Evolutionary conservation across 2,797 vertebrate species (phyloP), one percentile per base, ranked within the genome.

Genomic region (Spondyliosoma cantharus): DNA sequence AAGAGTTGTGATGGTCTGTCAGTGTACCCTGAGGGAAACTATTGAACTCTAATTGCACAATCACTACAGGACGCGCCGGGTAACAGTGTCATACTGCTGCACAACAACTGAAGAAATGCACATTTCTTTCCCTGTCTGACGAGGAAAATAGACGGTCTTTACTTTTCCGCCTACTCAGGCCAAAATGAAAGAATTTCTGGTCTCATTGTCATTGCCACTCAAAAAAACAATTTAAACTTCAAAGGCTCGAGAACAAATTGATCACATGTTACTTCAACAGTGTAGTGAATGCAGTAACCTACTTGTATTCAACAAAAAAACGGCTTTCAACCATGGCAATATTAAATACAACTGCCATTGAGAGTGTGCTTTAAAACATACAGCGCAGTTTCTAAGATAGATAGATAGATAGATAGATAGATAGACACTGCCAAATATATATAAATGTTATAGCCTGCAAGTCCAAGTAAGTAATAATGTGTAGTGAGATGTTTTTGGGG

Each of bases 181-280:
- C n/a, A 53, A 72, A 80, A 69, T 79, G 37, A 84, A 80, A 83
- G 42, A 57, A 75, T 63, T n/a, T 56, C 57, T 68, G 27, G 14
- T 79, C 27, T 82, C 75, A 80, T 69, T 87, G 53, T 80, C 37
- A 64, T 9, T 66, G 63, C 19, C 65, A 76, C 74, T 81, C 63
- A 66, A 61, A 83, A 80, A 82, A 77, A 68, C 67, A 46, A 84
- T 71, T 82, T 83, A 67, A 72, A 81, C 81, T 80, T 78, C 81
- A 92, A 89, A 87, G 82, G 29, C 50, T 63, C n/a, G 20, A 70
- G 66, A 81, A 52, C 65, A 89, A 76, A 85, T 82, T 77, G 54
- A 82, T 82, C 50, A 67, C 53, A 29, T 48, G 43, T 76, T 75
- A 65, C 54, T 71, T 84, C 64, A 77, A n/a, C 42, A 72, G 63